Evolutionary conservation across 2,797 vertebrate species (phyloP).

Genomic region (Pygocentrus nattereri): DNA sequence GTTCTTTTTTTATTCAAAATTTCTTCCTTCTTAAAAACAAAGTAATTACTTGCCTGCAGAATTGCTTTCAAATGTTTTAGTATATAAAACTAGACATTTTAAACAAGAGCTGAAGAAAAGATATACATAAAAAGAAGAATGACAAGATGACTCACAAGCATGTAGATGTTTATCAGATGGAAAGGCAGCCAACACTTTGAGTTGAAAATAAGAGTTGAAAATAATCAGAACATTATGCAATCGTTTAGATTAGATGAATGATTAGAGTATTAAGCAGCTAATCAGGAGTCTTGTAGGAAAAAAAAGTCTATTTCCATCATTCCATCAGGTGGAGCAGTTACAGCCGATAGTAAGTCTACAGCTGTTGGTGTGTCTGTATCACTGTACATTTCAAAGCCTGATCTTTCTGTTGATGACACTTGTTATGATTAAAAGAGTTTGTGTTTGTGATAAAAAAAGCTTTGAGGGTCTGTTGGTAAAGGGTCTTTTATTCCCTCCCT

Average conservation of each 20-base stretch:
- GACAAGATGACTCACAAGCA: not conserved
- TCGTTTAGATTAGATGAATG: not conserved
- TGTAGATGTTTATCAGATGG: not conserved
- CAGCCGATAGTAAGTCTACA: not conserved
- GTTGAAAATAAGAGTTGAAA: too few species aligned
- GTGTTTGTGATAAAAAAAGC: too few species aligned
- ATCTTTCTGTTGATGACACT: conserved; percentile 5
- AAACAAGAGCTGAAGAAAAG: too few species aligned
- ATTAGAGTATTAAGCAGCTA: not conserved
- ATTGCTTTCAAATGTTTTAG: not conserved
- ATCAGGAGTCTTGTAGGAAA: not conserved
- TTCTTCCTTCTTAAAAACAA: not conserved
- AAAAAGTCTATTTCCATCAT: not conserved
- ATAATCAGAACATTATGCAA: not conserved
- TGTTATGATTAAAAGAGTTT: conserved; percentile 11
- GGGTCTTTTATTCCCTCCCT: too few species aligned
- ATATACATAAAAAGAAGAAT: not conserved
- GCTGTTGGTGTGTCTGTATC: not conserved
- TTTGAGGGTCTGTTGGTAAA: too few species aligned
- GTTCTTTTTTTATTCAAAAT: too few species aligned
- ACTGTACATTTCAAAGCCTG: not conserved
- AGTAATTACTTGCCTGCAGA: not conserved
- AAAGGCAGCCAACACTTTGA: not conserved
- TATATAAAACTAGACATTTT: not conserved
- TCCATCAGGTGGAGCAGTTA: not conserved